Percentiles rank a stretch among this genome's conserved stretches.
These are phyloP conservation scores for Drosophila pullipes DNA, from an alignment of 2,888 invertebrate genomes.

Conservation along the genomic window DNA sequence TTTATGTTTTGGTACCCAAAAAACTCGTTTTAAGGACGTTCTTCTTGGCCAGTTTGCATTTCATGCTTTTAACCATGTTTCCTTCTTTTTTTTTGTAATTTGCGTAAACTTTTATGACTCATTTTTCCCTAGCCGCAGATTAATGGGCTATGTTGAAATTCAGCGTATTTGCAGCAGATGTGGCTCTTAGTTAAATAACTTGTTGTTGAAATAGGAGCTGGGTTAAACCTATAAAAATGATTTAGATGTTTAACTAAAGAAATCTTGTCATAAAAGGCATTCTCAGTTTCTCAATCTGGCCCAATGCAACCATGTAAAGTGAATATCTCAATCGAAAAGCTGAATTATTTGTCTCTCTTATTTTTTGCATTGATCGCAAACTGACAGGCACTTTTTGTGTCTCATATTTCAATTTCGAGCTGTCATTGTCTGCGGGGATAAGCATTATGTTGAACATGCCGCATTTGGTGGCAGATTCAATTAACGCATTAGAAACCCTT, in stretches of 20 bases:
- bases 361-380: not conserved
- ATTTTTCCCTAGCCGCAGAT: conserved; percentile 36
- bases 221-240: not conserved
- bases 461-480: conserved; percentile 60
- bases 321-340: not conserved
- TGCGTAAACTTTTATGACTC: conserved; percentile 67
- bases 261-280: not conserved
- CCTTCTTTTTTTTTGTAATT: conserved; percentile 20
- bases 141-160: conserved; percentile 13
- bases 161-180: conserved; percentile 22
- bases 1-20: conserved; percentile 49
- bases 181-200: conserved; percentile 22
- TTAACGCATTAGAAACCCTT: conserved; percentile 45
- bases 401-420: not conserved
- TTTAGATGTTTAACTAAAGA: not conserved
- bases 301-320: too few relatives aligned
- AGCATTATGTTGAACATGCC: conserved; percentile 31
- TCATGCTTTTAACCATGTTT: conserved; percentile 3
- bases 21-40: conserved; percentile 77
- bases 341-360: not conserved
- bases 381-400: not conserved
- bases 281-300: not conserved
- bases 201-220: not conserved
- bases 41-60: conserved; percentile 22
- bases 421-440: conserved; percentile 24